These are phyloP conservation scores for Brachylomia viminalis DNA, from an alignment of 2,888 invertebrate species.

Conservation along the genomic window DNA sequence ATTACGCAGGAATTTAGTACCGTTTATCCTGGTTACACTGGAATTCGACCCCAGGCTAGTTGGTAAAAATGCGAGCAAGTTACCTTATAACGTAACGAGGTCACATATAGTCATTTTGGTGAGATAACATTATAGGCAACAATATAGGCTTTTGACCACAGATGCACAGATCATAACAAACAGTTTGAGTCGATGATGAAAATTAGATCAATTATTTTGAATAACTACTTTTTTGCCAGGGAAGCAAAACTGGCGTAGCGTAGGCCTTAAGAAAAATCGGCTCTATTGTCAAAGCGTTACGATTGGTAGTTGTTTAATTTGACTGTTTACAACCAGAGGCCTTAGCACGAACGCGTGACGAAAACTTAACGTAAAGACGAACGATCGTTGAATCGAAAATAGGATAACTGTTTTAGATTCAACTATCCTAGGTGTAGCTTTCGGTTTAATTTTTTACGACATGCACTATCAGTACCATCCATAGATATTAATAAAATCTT, in stretches of 20 bases:
- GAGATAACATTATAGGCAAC: neutral
- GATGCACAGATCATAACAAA: neutral
- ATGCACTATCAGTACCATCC: too few relatives aligned
- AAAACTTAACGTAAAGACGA: too few relatives aligned
- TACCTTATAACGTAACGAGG: conserved; percentile 18
- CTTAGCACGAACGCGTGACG: too few relatives aligned
- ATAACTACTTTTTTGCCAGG: neutral
- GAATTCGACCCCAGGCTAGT: conserved; percentile 34
- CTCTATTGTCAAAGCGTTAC: neutral
- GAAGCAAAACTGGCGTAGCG: neutral
- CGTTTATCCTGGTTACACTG: conserved; percentile 4
- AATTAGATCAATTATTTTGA: neutral
- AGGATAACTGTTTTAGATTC: too few relatives aligned
- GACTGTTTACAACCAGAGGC: neutral
- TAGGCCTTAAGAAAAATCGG: too few relatives aligned
- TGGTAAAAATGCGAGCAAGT: conserved; percentile 8
- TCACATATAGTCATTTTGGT: neutral
- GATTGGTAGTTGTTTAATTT: neutral
- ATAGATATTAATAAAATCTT: neutral
- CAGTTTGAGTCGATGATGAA: neutral
- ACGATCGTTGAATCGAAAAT: too few relatives aligned
- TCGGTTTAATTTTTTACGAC: too few relatives aligned
- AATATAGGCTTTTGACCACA: too few relatives aligned
- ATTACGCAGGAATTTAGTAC: conserved; percentile 11
- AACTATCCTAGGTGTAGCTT: too few relatives aligned